These are phyloP conservation scores for Toxostoma redivivum DNA, from an alignment of 2,113 vertebrate genomes.

Conservation along the genomic window DNA sequence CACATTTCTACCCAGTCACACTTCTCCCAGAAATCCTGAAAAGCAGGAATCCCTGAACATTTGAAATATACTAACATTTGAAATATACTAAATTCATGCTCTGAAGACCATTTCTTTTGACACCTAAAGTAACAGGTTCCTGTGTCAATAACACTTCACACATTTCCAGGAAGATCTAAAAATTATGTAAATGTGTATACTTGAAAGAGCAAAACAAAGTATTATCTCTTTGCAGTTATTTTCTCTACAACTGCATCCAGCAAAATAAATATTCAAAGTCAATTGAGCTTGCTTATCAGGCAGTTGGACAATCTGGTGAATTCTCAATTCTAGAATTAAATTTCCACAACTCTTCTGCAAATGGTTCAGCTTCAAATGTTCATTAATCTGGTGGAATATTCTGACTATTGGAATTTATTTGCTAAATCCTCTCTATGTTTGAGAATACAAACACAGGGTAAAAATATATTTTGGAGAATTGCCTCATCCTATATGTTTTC, in stretches of 20 bases:
- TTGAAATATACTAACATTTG: background rate
- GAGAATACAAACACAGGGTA: background rate
- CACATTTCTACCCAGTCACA: background rate
- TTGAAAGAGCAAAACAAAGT: background rate
- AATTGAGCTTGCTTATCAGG: background rate
- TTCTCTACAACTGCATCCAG: background rate
- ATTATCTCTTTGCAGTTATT: background rate
- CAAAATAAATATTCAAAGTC: background rate
- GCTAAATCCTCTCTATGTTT: background rate
- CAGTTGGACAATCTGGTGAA: background rate
- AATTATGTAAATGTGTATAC: background rate
- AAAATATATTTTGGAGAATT: background rate
- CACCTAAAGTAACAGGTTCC: background rate
- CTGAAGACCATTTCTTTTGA: background rate
- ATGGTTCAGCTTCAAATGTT: background rate
- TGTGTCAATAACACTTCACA: background rate
- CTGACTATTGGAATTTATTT: background rate
- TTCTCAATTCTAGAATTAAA: background rate
- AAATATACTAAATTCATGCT: background rate
- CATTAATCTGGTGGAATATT: background rate
- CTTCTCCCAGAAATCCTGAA: background rate
- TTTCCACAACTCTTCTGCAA: background rate
- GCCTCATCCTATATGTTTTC: background rate
- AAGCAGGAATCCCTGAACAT: background rate
- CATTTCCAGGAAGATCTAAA: background rate